Evolutionary conservation across 2,888 invertebrate genomes (phyloP).

Genomic region (Nymphalis polychloros): DNA sequence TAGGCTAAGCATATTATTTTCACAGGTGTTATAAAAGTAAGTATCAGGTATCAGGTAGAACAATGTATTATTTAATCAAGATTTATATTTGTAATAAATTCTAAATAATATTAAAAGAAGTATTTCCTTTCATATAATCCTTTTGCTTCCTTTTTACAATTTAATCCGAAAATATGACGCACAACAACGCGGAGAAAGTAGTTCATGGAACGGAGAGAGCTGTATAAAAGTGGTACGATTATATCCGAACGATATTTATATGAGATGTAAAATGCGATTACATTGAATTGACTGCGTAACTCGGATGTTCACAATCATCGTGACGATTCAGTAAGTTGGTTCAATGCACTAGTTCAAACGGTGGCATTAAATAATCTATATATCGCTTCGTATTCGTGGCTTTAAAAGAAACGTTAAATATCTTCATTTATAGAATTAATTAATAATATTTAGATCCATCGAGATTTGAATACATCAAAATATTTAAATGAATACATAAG

Average conservation of each 20-base stretch:
- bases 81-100: no score
- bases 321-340: slow-evolving; percentile 29
- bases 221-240: slow-evolving; percentile 15
- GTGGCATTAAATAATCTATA: not conserved
- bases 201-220: slow-evolving; percentile 35
- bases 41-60: no score
- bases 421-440: no score
- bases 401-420: no score
- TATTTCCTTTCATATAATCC: not conserved
- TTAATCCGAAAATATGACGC: slow-evolving; percentile 22
- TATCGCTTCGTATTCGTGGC: not conserved
- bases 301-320: slow-evolving; percentile 49
- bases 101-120: no score
- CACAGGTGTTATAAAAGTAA: no score
- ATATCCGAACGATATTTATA: slow-evolving; percentile 27
- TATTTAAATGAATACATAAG: no score
- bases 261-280: slow-evolving; percentile 24
- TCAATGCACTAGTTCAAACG: slow-evolving; percentile 33
- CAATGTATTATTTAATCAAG: no score
- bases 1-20: no score
- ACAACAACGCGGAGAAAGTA: slow-evolving; percentile 39
- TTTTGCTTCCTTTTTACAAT: slow-evolving; percentile 9
- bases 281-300: slow-evolving; percentile 42
- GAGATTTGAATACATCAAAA: no score
- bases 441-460: no score